Base-by-base conservation (phyloP, 2,888 invertebrate genomes). In the Choristoneura rosaceana region DNA sequence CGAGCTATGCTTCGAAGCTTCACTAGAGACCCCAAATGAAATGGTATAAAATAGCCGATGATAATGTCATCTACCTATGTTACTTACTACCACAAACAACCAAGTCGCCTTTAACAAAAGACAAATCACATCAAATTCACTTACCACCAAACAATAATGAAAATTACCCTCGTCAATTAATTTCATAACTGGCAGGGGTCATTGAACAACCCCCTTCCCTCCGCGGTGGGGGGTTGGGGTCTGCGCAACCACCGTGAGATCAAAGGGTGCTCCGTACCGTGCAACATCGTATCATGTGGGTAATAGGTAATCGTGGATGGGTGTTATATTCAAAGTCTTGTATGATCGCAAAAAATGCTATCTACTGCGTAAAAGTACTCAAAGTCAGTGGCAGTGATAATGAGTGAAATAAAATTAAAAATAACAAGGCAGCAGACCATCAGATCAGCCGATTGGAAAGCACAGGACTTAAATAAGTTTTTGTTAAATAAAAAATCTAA, bases 211-310 rank as follows among this genome's bases (percentile, higher is more conserved):
- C 59, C 34, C 62, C 62, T 12, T 15, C 70, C 38, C 14, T 25
- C 47, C 7, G 33, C 25, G 2, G n/a, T 12, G 34, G 50, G 38
- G 17, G 5, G n/a, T 12, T 34, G 50, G 38, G 17, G 5, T n/a
- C 38, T 33, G 25, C 41, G 71, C 71, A 55, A 65, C 66, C 71
- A 71, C 52, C 71, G 65, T 65, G 66, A 66, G 71, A 71, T 71
- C 71, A 71, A 71, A 71, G 71, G 25, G 60, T 25, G 25, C 9
- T 38, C 41, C 17, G 70, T 45, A 38, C 55, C 33, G 60, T 17
- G 33, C 17, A 25, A 52, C 17, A 38, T 59, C 64, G 70, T 59
- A 34, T 62, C 62, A 69, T 34, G 25, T 43, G 59, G 34, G 45
- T 38, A 60, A 3, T 12, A 3, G 41, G 41, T 10, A 59, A 61